Evolutionary conservation across 2,113 vertebrate genomes (phyloP), one percentile per base, ranked within the genome.

Genomic region (Speoplatyrhinus poulsoni): DNA sequence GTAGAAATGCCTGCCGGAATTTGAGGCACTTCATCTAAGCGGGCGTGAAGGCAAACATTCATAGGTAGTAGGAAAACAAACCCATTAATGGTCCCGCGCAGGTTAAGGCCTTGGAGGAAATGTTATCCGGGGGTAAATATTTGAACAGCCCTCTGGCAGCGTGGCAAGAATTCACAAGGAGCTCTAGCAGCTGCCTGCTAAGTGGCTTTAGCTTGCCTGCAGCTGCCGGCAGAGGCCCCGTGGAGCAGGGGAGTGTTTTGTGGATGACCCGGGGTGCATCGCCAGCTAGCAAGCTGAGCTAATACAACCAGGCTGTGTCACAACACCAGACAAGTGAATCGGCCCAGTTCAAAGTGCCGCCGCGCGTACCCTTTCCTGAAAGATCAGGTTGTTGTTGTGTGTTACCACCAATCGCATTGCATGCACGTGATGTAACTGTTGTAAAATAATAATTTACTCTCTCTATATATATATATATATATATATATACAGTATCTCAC

Each of bases 61-160:
- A 36, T 72, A 69, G 80, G 81, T 81, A 79, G 84, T 87, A 83
- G 77, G 65, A 79, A 88, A 88, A 88, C 87, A 89, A 89, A 83
- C 75, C 67, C 73, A 83, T 89, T 91, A 88, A 76, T 65, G 70
- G 66, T 65, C 32, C 68, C 66, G 3, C 33, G 17, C 73, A 70
- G 67, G 75, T 86, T 81, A 76, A 65, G 77, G 72, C 67, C 65
- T 69, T 33, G 6, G 75, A 86, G 85, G 85, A 85, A 90, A 77
- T 75, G 79, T 86, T 89, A 87, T 85, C 75, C 60, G 9, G 68
- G 67, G 70, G 86, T 92, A 91, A 92, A 91, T 91, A 90, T 93
- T 91, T 91, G 86, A 89, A 90, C 80, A 86, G 83, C 78, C 82
- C 83, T 85, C 75, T 70, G 86, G 88, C 87, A 73, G 72, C 62